These are phyloP conservation scores for Pteropus rufus DNA, from an alignment of 2,797 vertebrate genomes.

Conservation along the genomic window DNA sequence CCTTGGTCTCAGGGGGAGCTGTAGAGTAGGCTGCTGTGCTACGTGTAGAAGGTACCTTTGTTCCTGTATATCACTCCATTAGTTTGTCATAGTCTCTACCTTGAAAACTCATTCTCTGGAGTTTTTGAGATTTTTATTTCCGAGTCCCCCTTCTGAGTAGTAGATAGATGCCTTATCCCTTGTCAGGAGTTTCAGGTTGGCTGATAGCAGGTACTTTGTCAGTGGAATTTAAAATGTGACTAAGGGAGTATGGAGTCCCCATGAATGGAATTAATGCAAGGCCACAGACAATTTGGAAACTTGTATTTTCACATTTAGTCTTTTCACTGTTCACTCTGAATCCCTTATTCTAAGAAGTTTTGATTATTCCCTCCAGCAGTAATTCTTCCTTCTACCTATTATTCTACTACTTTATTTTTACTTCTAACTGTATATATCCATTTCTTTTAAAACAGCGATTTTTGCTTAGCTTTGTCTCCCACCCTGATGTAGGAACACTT, in stretches of 20 bases:
- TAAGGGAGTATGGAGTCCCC: neutral
- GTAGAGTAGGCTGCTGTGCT: neutral
- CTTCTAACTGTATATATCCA: neutral
- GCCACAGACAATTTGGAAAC: neutral
- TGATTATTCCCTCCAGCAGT: neutral
- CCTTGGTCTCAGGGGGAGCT: neutral
- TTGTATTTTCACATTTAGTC: neutral
- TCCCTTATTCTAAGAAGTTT: neutral
- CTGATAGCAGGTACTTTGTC: neutral
- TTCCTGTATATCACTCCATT: neutral
- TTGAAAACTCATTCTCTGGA: neutral
- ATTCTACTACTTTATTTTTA: neutral
- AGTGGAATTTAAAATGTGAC: neutral
- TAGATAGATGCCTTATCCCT: neutral
- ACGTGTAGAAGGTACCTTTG: neutral
- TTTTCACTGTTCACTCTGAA: neutral
- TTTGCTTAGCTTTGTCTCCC: neutral
- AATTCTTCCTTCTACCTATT: neutral
- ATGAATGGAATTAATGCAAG: neutral
- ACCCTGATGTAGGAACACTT: neutral
- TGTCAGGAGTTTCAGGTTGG: neutral
- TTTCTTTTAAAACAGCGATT: neutral
- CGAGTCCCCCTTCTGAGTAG: neutral
- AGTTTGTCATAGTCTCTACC: neutral
- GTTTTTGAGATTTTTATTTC: neutral